These are phyloP conservation scores for Anolis apletophallus DNA, from an alignment of 2,797 vertebrate genomes.

Conservation along the genomic window DNA sequence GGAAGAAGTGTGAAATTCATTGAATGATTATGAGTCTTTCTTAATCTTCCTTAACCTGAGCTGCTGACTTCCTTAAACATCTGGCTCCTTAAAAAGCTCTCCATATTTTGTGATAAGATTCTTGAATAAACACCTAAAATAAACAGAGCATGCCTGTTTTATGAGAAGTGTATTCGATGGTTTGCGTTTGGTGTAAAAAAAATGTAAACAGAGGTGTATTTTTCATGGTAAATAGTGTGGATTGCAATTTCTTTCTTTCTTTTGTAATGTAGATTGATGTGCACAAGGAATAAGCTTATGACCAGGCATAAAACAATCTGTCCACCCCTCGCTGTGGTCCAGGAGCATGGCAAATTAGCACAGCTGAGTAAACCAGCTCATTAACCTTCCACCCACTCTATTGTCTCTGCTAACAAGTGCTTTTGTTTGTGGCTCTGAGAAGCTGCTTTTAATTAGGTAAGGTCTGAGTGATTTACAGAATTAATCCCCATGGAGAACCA, in stretches of 20 bases:
- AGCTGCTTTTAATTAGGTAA: constrained; percentile 36
- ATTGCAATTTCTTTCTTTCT: neutral
- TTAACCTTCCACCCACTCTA: constrained; percentile 6
- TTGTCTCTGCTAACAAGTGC: constrained; percentile 9
- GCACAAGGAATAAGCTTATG: neutral
- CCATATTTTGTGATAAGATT: no score
- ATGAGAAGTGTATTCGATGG: no score
- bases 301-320: neutral
- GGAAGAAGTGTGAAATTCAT: no score
- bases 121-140: no score
- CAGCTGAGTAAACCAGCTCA: constrained; percentile 25
- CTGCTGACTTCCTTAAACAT: no score
- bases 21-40: no score
- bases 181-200: no score
- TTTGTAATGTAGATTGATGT: neutral
- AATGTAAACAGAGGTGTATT: no score
- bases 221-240: neutral
- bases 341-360: neutral
- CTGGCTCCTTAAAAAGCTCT: no score
- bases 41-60: no score
- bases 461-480: constrained; percentile 40
- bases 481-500: constrained; percentile 22
- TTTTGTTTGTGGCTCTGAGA: constrained; percentile 26
- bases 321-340: neutral
- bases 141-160: no score